Base-by-base conservation (phyloP, 2,888 invertebrate species). In the Heteromyza rotundicornis region DNA sequence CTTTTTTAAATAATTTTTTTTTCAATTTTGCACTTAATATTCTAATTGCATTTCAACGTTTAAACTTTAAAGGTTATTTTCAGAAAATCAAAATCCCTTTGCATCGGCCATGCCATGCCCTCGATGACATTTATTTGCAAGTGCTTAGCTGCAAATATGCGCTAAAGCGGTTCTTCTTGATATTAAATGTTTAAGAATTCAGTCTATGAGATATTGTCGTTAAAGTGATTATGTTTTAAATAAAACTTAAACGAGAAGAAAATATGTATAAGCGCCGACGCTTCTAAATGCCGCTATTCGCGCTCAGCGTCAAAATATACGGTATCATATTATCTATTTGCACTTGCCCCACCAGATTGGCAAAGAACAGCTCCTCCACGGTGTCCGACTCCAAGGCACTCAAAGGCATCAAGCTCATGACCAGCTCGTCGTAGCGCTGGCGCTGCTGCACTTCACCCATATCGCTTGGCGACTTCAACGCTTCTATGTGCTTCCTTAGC, bases 311-410 rank as follows among this genome's bases (percentile, higher is more conserved):
- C 70, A 98, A 87, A 78, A 98, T 91, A 75, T 92, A 95, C 24
- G 97, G 97, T 82, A 98, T 92, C 71, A 98, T 93, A 78, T 92
- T 94, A 78, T 98, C 96, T 64, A 98, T 96, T 84, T 95, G 94
- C 72, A 98, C 93, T 81, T 92, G 93, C 3, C 96, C 96, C 53
- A 96, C 90, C 65, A 96, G 88, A 56, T 93, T 94, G 2, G 94
- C 91, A 79, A 97, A 96, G 86, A 96, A 96, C 59, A 96, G 86
- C 78, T 96, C 96, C 82, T 96, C 96, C 58, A 96, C 86, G 64
- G 92, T 87, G 14, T 89, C 84, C 1, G 92, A 90, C 60, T 91
- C 88, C 79, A 92, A 89, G 69, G 89, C 88, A 69, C 91, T 86
- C 22, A 93, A 82, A 3, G 90, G 89, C 1, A 92, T 88, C 63